phyloP scores from a whole-genome alignment of 1,140 invertebrate species.

The Coptotermes formosanus region DNA sequence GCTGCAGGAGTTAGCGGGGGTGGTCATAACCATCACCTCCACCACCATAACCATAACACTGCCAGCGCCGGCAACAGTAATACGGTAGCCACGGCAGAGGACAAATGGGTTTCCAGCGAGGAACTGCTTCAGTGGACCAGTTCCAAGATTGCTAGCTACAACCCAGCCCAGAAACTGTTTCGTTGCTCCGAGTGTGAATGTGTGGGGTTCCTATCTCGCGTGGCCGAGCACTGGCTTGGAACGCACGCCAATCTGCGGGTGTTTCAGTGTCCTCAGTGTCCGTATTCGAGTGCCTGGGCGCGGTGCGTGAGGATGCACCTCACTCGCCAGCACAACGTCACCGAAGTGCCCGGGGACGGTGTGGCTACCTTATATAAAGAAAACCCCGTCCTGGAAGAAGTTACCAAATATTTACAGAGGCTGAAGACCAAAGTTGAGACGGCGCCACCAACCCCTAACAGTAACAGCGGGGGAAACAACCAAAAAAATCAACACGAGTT shows the following conservation, averaged over 20 bases:
- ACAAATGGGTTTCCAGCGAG: slow-evolving; percentile 67
- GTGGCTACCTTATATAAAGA: slow-evolving; percentile 53
- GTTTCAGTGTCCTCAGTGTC: slow-evolving; percentile 70
- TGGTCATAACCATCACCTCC: neutral
- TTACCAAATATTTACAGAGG: slow-evolving; percentile 66
- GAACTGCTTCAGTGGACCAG: slow-evolving; percentile 66
- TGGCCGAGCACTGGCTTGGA: slow-evolving; percentile 82
- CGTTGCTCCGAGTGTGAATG: slow-evolving; percentile 75
- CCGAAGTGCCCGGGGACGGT: slow-evolving; percentile 52
- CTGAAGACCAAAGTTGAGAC: slow-evolving; percentile 62
- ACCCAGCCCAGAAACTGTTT: slow-evolving; percentile 68
- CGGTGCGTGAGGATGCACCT: slow-evolving; percentile 71
- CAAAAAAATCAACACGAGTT: slow-evolving; percentile 35
- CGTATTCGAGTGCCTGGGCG: slow-evolving; percentile 73
- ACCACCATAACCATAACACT: slow-evolving; percentile 25
- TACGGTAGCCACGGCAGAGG: slow-evolving; percentile 53
- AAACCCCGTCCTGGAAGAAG: slow-evolving; percentile 72
- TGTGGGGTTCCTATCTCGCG: slow-evolving; percentile 71
- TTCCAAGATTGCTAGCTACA: slow-evolving; percentile 70
- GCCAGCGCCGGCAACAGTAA: slow-evolving; percentile 38
- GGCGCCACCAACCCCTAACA: slow-evolving; percentile 35
- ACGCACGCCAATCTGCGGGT: slow-evolving; percentile 73
- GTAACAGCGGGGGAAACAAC: slow-evolving; percentile 34
- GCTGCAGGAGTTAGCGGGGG: neutral
- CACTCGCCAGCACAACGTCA: slow-evolving; percentile 63